Evolutionary conservation across 2,797 vertebrate species (phyloP).

Genomic region (Poecilia velifera): DNA sequence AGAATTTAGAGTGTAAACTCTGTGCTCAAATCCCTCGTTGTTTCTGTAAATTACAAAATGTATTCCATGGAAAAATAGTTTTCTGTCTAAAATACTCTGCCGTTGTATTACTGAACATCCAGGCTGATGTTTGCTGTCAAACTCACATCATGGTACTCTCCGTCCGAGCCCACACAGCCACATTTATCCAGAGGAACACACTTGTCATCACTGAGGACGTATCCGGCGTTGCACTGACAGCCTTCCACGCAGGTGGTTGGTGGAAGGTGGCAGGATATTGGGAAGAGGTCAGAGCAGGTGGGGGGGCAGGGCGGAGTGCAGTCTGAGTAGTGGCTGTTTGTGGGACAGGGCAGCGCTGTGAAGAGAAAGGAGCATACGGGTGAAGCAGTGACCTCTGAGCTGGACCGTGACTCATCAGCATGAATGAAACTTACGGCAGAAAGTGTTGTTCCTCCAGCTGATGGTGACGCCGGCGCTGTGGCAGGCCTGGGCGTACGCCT

Average conservation of each 20-base stretch:
- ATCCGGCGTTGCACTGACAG: slow-evolving; percentile 80
- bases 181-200: slow-evolving; percentile 81
- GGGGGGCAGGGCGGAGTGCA: slow-evolving; percentile 82
- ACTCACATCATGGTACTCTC: slow-evolving; percentile 83
- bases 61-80: neutral
- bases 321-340: slow-evolving; percentile 81
- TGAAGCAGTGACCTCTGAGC: neutral
- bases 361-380: neutral
- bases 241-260: slow-evolving; percentile 82
- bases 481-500: slow-evolving; percentile 83
- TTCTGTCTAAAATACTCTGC: neutral
- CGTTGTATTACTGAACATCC: neutral
- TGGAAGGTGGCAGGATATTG: slow-evolving; percentile 75
- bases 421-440: slow-evolving; percentile 80
- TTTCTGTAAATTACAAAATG: neutral
- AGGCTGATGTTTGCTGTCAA: neutral
- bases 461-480: slow-evolving; percentile 77
- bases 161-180: slow-evolving; percentile 74
- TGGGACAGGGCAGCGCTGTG: slow-evolving; percentile 81
- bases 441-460: slow-evolving; percentile 84
- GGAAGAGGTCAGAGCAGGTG: slow-evolving; percentile 82
- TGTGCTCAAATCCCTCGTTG: neutral
- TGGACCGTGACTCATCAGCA: neutral
- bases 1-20: neutral
- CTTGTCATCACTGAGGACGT: slow-evolving; percentile 78